phyloP scores from a whole-genome alignment of 1,140 invertebrate species.

The Brachionus koreanus region DNA sequence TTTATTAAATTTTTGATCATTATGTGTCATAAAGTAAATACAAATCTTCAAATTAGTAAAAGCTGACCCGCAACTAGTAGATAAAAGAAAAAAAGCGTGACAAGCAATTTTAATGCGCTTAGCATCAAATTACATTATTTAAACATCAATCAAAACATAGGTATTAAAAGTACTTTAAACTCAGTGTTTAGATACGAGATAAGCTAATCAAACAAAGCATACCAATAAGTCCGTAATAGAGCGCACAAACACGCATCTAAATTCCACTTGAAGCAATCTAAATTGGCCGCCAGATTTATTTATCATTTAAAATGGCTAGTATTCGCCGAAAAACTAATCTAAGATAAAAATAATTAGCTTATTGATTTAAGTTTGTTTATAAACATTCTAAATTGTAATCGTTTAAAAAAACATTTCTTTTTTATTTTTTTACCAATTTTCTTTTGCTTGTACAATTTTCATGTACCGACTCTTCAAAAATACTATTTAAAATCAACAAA shows the following conservation, averaged over 20 bases:
- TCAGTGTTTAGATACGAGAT: background rate
- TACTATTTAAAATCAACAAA: background rate
- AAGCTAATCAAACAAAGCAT: slow-evolving; percentile 2
- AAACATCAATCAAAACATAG: slow-evolving; percentile 3
- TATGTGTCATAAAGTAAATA: background rate
- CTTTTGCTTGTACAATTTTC: background rate
- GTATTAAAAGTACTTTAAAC: background rate
- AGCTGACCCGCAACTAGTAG: background rate
- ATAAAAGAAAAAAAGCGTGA: background rate
- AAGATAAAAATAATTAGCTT: slow-evolving; percentile 5
- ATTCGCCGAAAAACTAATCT: background rate
- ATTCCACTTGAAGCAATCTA: background rate
- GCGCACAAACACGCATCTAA: background rate
- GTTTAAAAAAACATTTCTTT: background rate
- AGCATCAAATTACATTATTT: slow-evolving; percentile 9
- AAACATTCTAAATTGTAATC: background rate
- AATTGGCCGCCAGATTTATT: background rate
- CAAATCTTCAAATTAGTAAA: background rate
- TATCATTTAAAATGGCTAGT: background rate
- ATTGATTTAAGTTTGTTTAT: background rate
- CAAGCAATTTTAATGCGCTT: background rate
- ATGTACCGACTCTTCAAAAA: background rate
- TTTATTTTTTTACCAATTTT: background rate
- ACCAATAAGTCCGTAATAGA: background rate
- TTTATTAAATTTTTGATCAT: background rate